These are phyloP conservation scores for Beaufortia kweichowensis DNA, from an alignment of 2,113 vertebrate genomes.

Conservation along the genomic window DNA sequence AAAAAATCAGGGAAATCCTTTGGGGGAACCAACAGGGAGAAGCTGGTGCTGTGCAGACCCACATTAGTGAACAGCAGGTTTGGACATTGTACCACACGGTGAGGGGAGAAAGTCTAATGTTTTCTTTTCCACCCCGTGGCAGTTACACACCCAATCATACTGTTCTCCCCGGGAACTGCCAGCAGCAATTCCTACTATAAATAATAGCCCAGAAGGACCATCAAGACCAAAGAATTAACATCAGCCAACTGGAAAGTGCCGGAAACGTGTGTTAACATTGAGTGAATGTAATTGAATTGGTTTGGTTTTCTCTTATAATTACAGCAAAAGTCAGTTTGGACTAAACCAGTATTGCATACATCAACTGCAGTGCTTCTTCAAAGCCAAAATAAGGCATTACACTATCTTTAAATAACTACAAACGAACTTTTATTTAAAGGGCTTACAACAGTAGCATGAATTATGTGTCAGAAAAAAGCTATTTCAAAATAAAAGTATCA, in stretches of 20 bases:
- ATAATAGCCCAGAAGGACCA: constrained; percentile 54
- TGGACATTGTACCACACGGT: constrained; percentile 55
- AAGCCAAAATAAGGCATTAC: not conserved
- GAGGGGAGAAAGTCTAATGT: constrained; percentile 62
- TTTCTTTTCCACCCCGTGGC: constrained; percentile 65
- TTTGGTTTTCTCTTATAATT: not conserved
- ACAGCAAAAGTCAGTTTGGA: constrained; percentile 36
- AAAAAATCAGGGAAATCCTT: constrained; percentile 24
- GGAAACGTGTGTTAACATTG: constrained; percentile 27
- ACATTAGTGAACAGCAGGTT: constrained; percentile 65
- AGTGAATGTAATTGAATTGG: constrained; percentile 36
- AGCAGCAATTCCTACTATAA: constrained; percentile 47
- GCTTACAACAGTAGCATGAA: not conserved
- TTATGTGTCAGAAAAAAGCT: not conserved
- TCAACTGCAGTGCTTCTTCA: constrained; percentile 6
- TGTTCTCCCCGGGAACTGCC: constrained; percentile 33
- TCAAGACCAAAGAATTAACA: constrained; percentile 44
- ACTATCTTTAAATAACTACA: not conserved
- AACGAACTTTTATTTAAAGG: not conserved
- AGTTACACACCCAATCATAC: constrained; percentile 55
- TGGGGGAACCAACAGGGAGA: constrained; percentile 10
- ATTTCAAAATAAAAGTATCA: not conserved
- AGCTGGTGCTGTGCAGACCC: constrained; percentile 49
- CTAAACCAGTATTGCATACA: constrained; percentile 1
- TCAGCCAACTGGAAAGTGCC: constrained; percentile 13